Conservation (phyloP, 2,888 invertebrate genomes). For the Limnephilus auricula region DNA sequence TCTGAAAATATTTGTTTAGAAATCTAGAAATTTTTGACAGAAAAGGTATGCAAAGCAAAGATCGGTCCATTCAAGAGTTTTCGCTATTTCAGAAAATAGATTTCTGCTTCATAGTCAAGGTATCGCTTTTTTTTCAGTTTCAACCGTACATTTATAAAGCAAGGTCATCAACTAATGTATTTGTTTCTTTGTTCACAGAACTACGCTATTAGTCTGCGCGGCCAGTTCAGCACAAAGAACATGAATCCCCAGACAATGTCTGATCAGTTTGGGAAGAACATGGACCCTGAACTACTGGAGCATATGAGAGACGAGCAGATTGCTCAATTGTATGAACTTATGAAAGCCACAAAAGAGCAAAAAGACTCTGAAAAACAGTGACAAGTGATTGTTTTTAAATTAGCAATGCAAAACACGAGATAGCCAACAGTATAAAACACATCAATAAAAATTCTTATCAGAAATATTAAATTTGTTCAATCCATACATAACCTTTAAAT, state of each 20-base stretch:
- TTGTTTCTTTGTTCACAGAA: slow-evolving; percentile 76
- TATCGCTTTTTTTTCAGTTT: no score
- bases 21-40: neutral
- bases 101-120: neutral
- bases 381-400: neutral
- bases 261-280: slow-evolving; percentile 80
- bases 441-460: no score
- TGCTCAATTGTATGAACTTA: slow-evolving; percentile 90
- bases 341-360: slow-evolving; percentile 79
- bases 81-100: neutral
- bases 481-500: neutral
- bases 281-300: slow-evolving; percentile 81
- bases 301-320: slow-evolving; percentile 89
- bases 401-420: neutral
- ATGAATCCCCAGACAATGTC: slow-evolving; percentile 74
- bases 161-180: slow-evolving; percentile 24
- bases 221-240: slow-evolving; percentile 84
- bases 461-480: neutral
- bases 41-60: neutral
- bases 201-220: slow-evolving; percentile 85
- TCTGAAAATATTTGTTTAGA: no score
- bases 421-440: neutral
- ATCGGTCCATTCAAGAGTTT: neutral
- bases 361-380: neutral
- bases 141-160: slow-evolving; percentile 44